Base-by-base conservation (phyloP, 92 coral and sea anemone genomes). In the Actinernus sp. region DNA sequence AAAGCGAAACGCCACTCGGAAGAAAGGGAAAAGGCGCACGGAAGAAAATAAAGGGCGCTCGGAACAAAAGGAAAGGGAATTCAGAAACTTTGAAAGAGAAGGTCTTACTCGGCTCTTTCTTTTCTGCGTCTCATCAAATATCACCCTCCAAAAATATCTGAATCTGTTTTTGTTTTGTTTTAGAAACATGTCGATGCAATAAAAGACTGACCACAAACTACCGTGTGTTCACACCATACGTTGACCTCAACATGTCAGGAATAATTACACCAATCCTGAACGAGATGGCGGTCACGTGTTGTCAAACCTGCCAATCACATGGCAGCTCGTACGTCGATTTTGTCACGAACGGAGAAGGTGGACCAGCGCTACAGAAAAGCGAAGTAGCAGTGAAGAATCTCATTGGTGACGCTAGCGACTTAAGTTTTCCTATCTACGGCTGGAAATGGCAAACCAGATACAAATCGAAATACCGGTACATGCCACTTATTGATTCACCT, bases 131-230 rank as follows among this genome's bases (percentile, higher is more conserved):
- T n/a, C n/a, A n/a, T n/a, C n/a, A n/a, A n/a, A n/a, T n/a, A n/a
- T n/a, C n/a, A n/a, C n/a, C n/a, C n/a, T n/a, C 16, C 16, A 47
- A 29, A 7, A 8, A n/a, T 25, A 20, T 0, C 8, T 54, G 18
- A 26, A 9, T 28, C 9, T 6, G 21, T 14, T 14, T 60, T 11
- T 16, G 19, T 41, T 22, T 3, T 18, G 38, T 34, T 6, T 3
- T 59, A 91, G 97, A 87, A 23, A 91, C 97, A 0, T 91, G 97
- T 48, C 92, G 97, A 4, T 91, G 97, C 46, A 76, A 65, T 74
- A 81, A 74, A 45, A 56, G 76, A 2, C 53, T 91, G 25, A 55
- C 77, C 5, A 69, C 93, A 6, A 91, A 91, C 43, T 87, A 91
- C 55, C 92, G 97, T 26, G 33, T 72, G 50, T 78, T 88, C 48